Base-by-base conservation (phyloP, 2,888 invertebrate genomes). In the Tanytarsus gracilentus region DNA sequence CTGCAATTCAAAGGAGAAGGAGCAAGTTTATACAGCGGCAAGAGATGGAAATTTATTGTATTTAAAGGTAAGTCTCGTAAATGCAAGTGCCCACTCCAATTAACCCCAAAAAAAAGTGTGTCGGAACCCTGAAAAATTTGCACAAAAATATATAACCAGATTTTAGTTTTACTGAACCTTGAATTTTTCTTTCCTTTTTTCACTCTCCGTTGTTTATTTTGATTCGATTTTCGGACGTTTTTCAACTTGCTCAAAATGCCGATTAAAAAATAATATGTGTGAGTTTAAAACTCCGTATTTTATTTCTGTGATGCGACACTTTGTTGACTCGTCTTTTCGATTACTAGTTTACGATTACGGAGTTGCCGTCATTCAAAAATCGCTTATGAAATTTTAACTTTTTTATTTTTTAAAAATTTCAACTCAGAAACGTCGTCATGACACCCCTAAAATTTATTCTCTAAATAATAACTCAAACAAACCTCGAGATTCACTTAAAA, bases 191-290 rank as follows among this genome's bases (percentile, higher is more conserved):
- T 18, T 55, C 25, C 23, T 44, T 40, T 58, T 27, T 58, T 25
- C 29, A 9, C 21, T 51, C 18, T n/a, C 27, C 23, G 44, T 58
- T 58, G 58, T 48, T 58, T 58, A 58, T 58, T 48, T 58, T 56
- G 40, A 40, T 56, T 58, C 58, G 48, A 58, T 48, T 58, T 56
- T 48, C 18, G 30, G 53, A n/a, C n/a, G 33, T 36, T 56, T 52
- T 27, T 11, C 1, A 36, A 36, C 16, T 36, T 36, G n/a, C n/a
- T n/a, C n/a, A n/a, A n/a, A 3, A 1, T 36, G 7, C 36, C 9
- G 36, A 36, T 36, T 36, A 36, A 36, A 36, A 36, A n/a, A n/a
- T n/a, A n/a, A n/a, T n/a, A n/a, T n/a, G n/a, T n/a, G n/a, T n/a
- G n/a, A n/a, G n/a, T n/a, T n/a, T n/a, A n/a, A n/a, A n/a, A n/a